Base-by-base conservation (phyloP, 1,140 invertebrate genomes). In the Drosophila nigrodunni region DNA sequence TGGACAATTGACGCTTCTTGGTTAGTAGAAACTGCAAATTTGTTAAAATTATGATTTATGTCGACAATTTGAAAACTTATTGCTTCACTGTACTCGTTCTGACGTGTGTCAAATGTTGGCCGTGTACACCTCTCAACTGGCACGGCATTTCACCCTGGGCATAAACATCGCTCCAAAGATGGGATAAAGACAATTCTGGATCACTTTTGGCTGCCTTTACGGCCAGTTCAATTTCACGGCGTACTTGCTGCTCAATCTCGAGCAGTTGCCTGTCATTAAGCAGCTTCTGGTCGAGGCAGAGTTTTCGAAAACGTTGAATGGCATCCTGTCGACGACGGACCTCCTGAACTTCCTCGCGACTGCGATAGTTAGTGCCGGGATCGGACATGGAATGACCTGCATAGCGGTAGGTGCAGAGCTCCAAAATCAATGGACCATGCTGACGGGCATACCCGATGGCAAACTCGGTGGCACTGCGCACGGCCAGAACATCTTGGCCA, bases 401-500 rank as follows among this genome's bases (percentile, higher is more conserved):
- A 92, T 96, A 96, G 18, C 95, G 93, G 92, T 97, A 98, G 0
- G 94, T 94, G 59, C 95, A 95, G 80, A 96, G 95, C 93, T 99
- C 98, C 93, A 99, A 94, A 0, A 99, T 93, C 2, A 99, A 90
- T 0, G 98, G 98, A 0, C 98, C 98, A 93, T 96, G 96, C 10
- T 95, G 96, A 41, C 94, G 93, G 6, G 94, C 93, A 91, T 97
- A 94, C 6, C 98, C 95, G 9, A 88, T 95, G 11, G 96, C 96
- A 93, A 95, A 99, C 70, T 93, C 91, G 0, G 96, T 95, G 3
- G 97, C 97, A 94, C 98, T 97, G 78, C 95, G 94, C 0, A 99
- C 96, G 30, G 97, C 97, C 9, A 99, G 90, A 0, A 99, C 95
- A 93, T 98, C 96, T 96, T 98, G 98, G 71, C 96, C 97, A 93